These are phyloP conservation scores for Campylomormyrus tamandua DNA, from an alignment of 2,113 vertebrate genomes.

Conservation along the genomic window DNA sequence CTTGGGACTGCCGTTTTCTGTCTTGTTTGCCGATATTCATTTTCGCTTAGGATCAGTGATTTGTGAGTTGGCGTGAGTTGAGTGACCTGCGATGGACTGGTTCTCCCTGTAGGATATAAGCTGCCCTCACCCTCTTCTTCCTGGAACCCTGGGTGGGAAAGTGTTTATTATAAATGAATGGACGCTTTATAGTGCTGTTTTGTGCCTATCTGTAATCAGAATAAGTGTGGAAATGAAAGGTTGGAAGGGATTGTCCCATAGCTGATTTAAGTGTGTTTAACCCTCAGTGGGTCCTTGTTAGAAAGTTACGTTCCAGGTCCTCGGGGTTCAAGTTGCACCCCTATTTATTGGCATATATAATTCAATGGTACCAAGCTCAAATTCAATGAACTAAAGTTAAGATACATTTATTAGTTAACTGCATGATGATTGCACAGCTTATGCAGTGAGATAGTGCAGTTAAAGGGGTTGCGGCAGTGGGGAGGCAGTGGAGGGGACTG, in stretches of 20 bases:
- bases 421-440: no score
- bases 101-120: background rate
- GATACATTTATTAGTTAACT: no score
- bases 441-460: no score
- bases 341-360: no score
- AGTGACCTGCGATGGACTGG: background rate
- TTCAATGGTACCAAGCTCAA: no score
- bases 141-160: background rate
- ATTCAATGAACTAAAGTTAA: no score
- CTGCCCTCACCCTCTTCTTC: background rate
- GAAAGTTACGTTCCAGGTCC: no score
- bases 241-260: background rate
- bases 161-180: background rate
- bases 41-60: background rate
- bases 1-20: background rate
- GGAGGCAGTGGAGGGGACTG: no score
- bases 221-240: background rate
- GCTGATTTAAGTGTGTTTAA: background rate
- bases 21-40: background rate
- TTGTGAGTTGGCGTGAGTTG: background rate
- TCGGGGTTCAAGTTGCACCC: no score
- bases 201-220: background rate
- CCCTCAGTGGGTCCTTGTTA: no score
- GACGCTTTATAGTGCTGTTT: background rate
- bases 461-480: no score